Conservation (phyloP, 2,888 invertebrate species). For the Teinopalpus imperialis region DNA sequence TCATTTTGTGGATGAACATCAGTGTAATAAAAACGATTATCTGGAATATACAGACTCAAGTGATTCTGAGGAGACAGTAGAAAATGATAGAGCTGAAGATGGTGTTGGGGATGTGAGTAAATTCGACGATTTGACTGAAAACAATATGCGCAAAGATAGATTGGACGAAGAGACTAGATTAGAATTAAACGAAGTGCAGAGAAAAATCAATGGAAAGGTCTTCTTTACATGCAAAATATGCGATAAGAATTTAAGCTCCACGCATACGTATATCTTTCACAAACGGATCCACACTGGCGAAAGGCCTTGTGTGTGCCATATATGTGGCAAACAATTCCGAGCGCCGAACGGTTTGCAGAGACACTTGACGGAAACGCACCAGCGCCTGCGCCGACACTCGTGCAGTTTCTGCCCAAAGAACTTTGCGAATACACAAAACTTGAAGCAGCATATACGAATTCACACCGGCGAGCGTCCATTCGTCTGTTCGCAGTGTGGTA, state of each 20-base stretch:
- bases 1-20: conserved; percentile 49
- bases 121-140: conserved; percentile 63
- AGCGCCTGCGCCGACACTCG: conserved; percentile 80
- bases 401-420: conserved; percentile 79
- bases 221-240: conserved; percentile 82
- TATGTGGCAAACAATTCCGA: conserved; percentile 85
- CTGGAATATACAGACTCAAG: conserved; percentile 49
- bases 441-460: conserved; percentile 81
- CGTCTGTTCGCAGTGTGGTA: conserved; percentile 82
- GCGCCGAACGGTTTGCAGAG: conserved; percentile 84
- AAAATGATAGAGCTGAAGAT: not conserved
- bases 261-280: conserved; percentile 84
- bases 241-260: conserved; percentile 81
- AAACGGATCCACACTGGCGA: conserved; percentile 85
- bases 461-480: conserved; percentile 83
- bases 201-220: conserved; percentile 72
- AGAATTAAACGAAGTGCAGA: conserved; percentile 50
- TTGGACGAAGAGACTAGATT: conserved; percentile 58
- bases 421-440: conserved; percentile 83
- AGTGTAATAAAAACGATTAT: conserved; percentile 29
- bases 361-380: conserved; percentile 84
- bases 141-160: conserved; percentile 56
- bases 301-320: conserved; percentile 84
- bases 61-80: conserved; percentile 35
- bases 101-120: conserved; percentile 33